Conservation (phyloP, 2,888 invertebrate genomes). For the Salpingus planirostris region DNA sequence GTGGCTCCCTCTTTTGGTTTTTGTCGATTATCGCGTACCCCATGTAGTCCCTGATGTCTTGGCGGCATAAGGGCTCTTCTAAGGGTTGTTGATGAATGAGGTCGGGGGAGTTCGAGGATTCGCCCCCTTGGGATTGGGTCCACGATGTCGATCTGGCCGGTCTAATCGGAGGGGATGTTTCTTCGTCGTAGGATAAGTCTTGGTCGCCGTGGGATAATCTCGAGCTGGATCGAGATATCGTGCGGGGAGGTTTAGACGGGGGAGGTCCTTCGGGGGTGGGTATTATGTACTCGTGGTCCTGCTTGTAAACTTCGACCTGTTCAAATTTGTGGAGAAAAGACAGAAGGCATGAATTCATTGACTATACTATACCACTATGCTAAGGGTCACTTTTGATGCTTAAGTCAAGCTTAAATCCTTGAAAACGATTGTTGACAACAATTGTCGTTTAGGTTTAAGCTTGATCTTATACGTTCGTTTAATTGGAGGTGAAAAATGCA, state of each 20-base stretch:
- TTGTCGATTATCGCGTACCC: conserved; percentile 76
- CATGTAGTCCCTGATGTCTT: conserved; percentile 37
- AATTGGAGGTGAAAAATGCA: too few species aligned
- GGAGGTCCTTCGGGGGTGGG: conserved; percentile 45
- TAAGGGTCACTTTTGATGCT: too few species aligned
- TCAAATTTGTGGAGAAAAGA: too few species aligned
- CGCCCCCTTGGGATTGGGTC: conserved; percentile 52
- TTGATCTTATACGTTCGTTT: too few species aligned
- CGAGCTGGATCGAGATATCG: conserved; percentile 42
- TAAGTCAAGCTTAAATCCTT: too few species aligned
- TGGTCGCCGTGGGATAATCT: conserved; percentile 22
- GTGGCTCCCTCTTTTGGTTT: conserved; percentile 41
- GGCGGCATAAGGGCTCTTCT: conserved; percentile 36
- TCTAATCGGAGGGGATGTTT: conserved; percentile 47
- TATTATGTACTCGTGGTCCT: conserved; percentile 57
- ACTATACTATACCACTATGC: too few species aligned
- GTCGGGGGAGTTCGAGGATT: conserved; percentile 43
- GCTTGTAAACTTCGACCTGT: conserved; percentile 57
- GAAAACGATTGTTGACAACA: too few species aligned
- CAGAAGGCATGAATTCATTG: too few species aligned
- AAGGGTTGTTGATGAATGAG: conserved; percentile 26
- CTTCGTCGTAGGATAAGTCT: conserved; percentile 37
- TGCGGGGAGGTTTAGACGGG: conserved; percentile 49
- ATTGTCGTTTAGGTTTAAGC: too few species aligned
- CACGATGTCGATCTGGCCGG: conserved; percentile 49